Conservation (phyloP, 2,797 vertebrate genomes). For the Sebastes diploproa region DNA sequence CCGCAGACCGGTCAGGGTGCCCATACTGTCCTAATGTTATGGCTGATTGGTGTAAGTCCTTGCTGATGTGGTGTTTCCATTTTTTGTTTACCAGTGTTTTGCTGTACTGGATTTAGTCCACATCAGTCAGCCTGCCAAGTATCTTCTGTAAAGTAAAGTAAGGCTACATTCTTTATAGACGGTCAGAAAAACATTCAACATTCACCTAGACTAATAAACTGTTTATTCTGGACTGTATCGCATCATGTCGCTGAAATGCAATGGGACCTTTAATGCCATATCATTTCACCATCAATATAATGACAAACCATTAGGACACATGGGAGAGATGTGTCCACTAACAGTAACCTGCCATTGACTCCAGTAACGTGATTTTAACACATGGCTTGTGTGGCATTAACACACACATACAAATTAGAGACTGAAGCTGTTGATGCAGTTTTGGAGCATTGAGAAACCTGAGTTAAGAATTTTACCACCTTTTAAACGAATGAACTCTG, state of each 20-base stretch:
- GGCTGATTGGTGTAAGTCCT: not conserved
- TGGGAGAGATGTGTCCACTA: conserved; percentile 24
- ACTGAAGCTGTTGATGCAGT: not conserved
- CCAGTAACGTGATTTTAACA: conserved; percentile 29
- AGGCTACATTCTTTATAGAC: not conserved
- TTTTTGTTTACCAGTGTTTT: conserved; percentile 29
- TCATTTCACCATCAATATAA: conserved; percentile 15
- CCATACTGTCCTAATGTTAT: too few species aligned
- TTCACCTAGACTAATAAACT: not conserved
- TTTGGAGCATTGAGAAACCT: conserved; percentile 72
- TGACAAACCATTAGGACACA: not conserved
- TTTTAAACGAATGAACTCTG: not conserved
- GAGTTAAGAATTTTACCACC: conserved; percentile 29
- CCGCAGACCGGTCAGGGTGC: too few species aligned
- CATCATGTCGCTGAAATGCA: not conserved
- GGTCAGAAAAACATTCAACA: not conserved
- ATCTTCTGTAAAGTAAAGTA: not conserved
- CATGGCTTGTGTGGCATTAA: conserved; percentile 22
- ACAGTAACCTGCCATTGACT: conserved; percentile 9
- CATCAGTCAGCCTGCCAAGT: not conserved
- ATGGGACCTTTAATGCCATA: not conserved
- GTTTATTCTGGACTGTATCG: not conserved
- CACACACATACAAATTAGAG: not conserved
- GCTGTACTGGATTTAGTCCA: not conserved
- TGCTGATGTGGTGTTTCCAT: conserved; percentile 36